phyloP scores from a whole-genome alignment of 2,113 vertebrate species.

The Ptilonorhynchus violaceus region DNA sequence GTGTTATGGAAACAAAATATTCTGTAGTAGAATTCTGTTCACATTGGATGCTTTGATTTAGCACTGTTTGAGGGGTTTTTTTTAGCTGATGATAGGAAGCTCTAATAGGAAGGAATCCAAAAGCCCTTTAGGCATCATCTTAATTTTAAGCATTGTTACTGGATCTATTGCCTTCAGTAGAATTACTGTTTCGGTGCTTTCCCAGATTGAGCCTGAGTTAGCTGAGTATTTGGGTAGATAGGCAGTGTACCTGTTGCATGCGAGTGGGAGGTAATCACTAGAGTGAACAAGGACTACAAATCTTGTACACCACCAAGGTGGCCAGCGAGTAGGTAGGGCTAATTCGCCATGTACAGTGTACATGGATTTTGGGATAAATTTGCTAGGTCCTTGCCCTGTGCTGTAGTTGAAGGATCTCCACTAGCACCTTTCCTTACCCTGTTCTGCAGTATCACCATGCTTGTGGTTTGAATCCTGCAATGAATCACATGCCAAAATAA shows the following conservation, averaged over 20 bases:
- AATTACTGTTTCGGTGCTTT: not conserved
- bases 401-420: not conserved
- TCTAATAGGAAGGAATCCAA: not conserved
- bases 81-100: not conserved
- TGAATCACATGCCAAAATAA: not conserved
- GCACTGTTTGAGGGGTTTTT: not conserved
- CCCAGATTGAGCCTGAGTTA: not conserved
- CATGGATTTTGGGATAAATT: not conserved
- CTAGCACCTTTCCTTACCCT: not conserved
- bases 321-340: not conserved
- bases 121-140: not conserved
- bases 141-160: not conserved
- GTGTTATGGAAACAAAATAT: conserved; percentile 19
- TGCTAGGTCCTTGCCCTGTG: not conserved
- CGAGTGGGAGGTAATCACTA: not conserved
- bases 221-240: not conserved
- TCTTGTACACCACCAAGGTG: not conserved
- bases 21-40: not conserved
- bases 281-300: not conserved
- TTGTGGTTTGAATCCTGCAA: not conserved
- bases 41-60: not conserved
- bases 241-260: not conserved
- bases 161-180: not conserved
- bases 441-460: not conserved
- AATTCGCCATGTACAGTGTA: not conserved